These are phyloP conservation scores for Ochropleura leucogaster DNA, from an alignment of 2,888 invertebrate species.

Conservation along the genomic window DNA sequence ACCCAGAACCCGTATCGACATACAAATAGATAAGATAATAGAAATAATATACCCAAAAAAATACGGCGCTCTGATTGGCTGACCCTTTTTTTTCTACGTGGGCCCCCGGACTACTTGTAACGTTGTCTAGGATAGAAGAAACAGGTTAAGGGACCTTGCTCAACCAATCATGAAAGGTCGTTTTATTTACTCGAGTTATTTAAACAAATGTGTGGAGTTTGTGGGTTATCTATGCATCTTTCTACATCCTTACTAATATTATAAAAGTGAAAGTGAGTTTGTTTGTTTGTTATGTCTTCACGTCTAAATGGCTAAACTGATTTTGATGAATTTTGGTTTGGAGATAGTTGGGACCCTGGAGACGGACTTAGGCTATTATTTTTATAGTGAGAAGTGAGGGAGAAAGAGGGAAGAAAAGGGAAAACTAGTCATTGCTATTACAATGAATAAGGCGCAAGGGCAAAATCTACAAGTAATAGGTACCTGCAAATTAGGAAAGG, in stretches of 20 bases:
- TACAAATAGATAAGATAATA: slow-evolving; percentile 46
- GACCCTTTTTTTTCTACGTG: slow-evolving; percentile 39
- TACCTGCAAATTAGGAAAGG: no score
- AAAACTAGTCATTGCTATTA: no score
- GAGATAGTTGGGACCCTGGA: no score
- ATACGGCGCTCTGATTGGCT: slow-evolving; percentile 34
- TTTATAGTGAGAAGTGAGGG: no score
- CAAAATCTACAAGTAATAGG: no score
- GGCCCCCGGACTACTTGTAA: slow-evolving; percentile 11
- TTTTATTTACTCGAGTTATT: slow-evolving; percentile 22
- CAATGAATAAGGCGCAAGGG: no score
- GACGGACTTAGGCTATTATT: no score
- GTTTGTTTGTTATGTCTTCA: no score
- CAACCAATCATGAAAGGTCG: slow-evolving; percentile 21
- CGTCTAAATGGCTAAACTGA: no score
- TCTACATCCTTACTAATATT: not conserved
- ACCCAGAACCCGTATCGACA: slow-evolving; percentile 15
- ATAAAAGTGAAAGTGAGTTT: no score
- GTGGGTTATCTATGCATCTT: slow-evolving; percentile 22
- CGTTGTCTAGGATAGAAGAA: slow-evolving; percentile 15
- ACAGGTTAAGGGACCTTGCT: slow-evolving; percentile 22
- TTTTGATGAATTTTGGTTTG: no score
- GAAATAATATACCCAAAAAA: slow-evolving; percentile 35
- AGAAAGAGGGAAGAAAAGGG: no score
- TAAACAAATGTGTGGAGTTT: slow-evolving; percentile 31